These are phyloP conservation scores for Lophotis ruficrista DNA, from an alignment of 2,113 vertebrate genomes.

Conservation along the genomic window DNA sequence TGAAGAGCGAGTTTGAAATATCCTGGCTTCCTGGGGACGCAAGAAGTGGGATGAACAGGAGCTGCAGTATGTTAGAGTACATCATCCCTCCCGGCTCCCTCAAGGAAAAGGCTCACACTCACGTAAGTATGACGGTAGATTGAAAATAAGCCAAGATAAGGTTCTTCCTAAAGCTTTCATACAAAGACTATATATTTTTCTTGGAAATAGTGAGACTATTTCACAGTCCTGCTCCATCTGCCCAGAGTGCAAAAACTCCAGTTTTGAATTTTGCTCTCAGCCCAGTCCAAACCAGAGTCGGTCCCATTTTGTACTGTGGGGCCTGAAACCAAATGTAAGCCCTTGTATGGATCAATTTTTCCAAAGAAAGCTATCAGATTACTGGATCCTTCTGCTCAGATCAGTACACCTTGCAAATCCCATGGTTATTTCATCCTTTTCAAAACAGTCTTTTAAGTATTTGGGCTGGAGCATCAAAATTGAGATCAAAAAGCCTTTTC, in stretches of 20 bases:
- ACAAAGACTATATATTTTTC: neutral
- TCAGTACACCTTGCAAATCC: neutral
- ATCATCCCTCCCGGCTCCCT: neutral
- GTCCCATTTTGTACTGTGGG: neutral
- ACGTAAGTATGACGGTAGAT: no score
- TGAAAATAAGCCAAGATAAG: neutral
- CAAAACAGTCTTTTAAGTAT: neutral
- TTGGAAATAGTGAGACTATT: neutral
- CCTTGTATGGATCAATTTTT: neutral
- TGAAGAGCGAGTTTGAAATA: neutral
- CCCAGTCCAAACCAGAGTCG: neutral
- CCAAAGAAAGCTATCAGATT: neutral
- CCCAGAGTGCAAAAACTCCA: neutral
- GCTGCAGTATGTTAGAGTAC: rapidly evolving
- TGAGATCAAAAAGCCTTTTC: neutral
- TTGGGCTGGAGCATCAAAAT: neutral
- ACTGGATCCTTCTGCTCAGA: neutral
- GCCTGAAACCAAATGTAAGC: neutral
- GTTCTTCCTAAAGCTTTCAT: neutral
- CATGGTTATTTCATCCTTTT: neutral
- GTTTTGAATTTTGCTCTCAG: neutral
- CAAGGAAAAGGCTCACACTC: neutral
- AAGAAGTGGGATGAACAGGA: neutral
- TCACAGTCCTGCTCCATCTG: neutral
- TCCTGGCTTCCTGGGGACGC: no score